Percentiles rank a stretch among this genome's conserved stretches.
Conservation (phyloP, 2,888 invertebrate species). For the Agrypnus murinus region DNA sequence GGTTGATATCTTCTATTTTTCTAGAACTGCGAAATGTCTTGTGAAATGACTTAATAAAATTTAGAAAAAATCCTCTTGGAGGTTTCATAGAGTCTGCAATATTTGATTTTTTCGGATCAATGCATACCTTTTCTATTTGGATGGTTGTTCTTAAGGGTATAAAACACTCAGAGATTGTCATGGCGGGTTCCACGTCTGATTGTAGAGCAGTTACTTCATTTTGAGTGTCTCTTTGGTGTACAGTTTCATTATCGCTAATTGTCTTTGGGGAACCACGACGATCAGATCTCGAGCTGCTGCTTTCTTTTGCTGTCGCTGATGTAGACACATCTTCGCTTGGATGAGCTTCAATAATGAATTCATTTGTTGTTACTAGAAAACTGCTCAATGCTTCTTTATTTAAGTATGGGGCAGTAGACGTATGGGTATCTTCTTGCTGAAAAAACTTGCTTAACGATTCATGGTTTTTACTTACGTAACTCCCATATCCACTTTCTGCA, state of each 20-base stretch:
- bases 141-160: no score
- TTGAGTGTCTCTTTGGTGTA: no score
- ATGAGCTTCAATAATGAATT: no score
- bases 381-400: neutral
- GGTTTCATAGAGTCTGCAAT: no score
- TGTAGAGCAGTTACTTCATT: no score
- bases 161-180: no score
- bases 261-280: neutral
- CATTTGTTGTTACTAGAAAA: conserved; percentile 15
- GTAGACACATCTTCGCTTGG: no score
- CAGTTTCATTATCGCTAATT: neutral
- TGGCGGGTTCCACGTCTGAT: no score
- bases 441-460: neutral
- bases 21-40: neutral
- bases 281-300: neutral
- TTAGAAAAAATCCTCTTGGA: neutral
- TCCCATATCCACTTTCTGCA: conserved; percentile 57
- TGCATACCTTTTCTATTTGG: no score
- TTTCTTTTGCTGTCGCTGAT: neutral
- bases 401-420: neutral
- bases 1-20: neutral
- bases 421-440: conserved; percentile 2
- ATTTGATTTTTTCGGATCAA: no score
- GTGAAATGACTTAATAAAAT: neutral
- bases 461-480: conserved; percentile 40